These are phyloP conservation scores for Byasa hedistus DNA, from an alignment of 2,888 invertebrate species.

Conservation along the genomic window DNA sequence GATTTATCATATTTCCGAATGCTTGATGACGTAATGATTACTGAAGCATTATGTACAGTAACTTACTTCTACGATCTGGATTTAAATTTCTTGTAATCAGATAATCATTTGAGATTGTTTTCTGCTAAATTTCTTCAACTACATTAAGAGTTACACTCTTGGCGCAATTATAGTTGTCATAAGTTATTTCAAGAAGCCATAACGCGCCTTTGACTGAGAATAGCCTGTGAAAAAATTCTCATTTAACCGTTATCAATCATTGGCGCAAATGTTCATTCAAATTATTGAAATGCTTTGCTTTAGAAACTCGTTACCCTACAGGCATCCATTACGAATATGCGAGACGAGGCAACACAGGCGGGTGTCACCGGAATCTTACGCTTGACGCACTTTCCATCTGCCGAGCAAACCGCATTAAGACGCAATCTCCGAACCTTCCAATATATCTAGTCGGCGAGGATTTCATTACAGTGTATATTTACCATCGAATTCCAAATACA, in stretches of 20 bases:
- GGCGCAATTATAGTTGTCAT: no score
- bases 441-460: conserved; percentile 9
- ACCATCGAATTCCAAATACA: conserved; percentile 5
- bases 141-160: no score
- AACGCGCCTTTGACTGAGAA: no score
- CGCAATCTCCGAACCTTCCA: conserved; percentile 17
- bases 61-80: no score
- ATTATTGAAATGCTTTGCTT: neutral
- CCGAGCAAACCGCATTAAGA: conserved; percentile 24
- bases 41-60: neutral
- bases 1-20: conserved; percentile 24
- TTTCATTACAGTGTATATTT: conserved; percentile 13
- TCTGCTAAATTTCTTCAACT: no score
- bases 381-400: conserved; percentile 26
- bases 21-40: conserved; percentile 20
- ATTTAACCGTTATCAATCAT: conserved; percentile 1
- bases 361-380: conserved; percentile 18
- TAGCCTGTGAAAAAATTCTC: no score
- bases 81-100: no score
- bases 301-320: conserved; percentile 7
- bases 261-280: neutral
- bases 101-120: no score
- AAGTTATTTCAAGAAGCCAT: no score
- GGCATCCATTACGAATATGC: conserved; percentile 16
- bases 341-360: neutral